These are phyloP conservation scores for Nanorana parkeri DNA, from an alignment of 2,113 vertebrate species.

Conservation along the genomic window DNA sequence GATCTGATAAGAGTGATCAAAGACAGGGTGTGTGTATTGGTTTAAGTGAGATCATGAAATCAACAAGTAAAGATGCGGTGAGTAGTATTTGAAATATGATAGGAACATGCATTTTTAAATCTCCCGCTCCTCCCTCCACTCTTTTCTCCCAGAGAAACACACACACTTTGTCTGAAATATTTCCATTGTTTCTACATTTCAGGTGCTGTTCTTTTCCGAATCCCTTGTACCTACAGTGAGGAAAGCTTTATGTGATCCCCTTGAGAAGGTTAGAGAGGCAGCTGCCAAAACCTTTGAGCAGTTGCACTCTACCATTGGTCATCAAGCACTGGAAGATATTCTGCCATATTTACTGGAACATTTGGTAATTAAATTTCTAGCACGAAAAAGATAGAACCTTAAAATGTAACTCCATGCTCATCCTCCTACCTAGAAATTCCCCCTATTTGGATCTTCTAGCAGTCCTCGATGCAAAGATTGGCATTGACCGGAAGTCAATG, in stretches of 20 bases:
- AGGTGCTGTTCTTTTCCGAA: slow-evolving; percentile 97
- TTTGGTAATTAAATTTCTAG: slow-evolving; percentile 77
- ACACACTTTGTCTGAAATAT: background rate
- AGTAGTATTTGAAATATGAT: no score
- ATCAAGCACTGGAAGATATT: slow-evolving; percentile 97
- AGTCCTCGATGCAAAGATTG: no score
- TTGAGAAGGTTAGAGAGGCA: slow-evolving; percentile 94
- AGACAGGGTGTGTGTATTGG: slow-evolving; percentile 97
- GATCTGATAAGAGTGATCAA: slow-evolving; percentile 94
- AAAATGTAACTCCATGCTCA: no score
- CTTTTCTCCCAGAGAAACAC: no score
- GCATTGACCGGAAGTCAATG: no score
- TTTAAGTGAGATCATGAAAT: slow-evolving; percentile 98
- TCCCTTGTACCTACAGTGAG: slow-evolving; percentile 94
- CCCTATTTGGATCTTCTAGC: no score
- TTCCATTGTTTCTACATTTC: background rate
- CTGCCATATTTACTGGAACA: slow-evolving; percentile 91
- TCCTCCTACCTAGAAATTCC: no score
- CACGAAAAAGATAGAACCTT: no score
- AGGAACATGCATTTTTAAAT: no score
- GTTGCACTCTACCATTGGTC: slow-evolving; percentile 94
- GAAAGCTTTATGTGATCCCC: slow-evolving; percentile 93
- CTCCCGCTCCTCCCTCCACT: no score
- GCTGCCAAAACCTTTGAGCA: slow-evolving; percentile 98
- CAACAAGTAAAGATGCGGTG: slow-evolving; percentile 95